phyloP scores from a whole-genome alignment of 2,888 invertebrate species.

The Pseudococcus longispinus region DNA sequence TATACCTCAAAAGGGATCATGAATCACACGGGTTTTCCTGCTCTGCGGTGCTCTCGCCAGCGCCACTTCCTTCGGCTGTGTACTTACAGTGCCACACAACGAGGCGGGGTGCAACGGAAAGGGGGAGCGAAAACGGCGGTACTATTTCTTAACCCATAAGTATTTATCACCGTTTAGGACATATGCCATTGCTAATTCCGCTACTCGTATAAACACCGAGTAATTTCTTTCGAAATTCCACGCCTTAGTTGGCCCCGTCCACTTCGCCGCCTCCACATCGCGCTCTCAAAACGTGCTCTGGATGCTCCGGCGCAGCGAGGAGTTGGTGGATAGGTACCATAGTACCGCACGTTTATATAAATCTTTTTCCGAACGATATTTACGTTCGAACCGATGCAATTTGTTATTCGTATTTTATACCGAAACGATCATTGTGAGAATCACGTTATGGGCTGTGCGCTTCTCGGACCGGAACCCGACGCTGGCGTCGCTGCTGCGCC shows the following conservation, averaged over 20 bases:
- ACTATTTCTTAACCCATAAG: conserved; percentile 49
- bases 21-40: conserved; percentile 46
- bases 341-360: neutral
- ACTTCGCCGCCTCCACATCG: neutral
- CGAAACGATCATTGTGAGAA: neutral
- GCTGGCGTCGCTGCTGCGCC: neutral
- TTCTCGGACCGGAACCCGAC: neutral
- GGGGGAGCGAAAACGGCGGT: neutral
- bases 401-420: conserved; percentile 30
- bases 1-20: conserved; percentile 54
- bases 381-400: conserved; percentile 24
- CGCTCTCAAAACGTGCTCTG: neutral
- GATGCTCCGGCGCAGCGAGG: no score
- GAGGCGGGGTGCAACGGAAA: neutral
- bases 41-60: conserved; percentile 22
- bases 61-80: neutral
- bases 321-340: neutral
- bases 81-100: neutral
- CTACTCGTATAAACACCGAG: conserved; percentile 51
- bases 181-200: conserved; percentile 56
- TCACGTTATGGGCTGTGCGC: neutral
- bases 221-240: conserved; percentile 49
- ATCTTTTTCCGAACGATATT: conserved; percentile 38
- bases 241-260: neutral
- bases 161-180: conserved; percentile 55